Conservation (phyloP, 2,888 invertebrate species). For the Auanema freiburgensis region DNA sequence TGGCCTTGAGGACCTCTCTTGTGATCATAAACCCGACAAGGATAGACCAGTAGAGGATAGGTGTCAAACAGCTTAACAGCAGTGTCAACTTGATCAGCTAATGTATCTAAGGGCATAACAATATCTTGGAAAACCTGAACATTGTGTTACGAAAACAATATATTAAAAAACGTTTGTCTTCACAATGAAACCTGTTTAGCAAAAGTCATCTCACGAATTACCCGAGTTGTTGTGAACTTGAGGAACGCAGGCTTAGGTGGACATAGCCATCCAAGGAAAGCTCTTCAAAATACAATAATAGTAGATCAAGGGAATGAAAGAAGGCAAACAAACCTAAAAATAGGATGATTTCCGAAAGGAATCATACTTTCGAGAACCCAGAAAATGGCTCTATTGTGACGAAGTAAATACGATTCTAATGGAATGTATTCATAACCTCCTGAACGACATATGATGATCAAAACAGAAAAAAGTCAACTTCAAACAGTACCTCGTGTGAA, state of each 20-base stretch:
- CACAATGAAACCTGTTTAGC: conserved; percentile 70
- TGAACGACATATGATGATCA: conserved; percentile 1
- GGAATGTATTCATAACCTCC: conserved; percentile 70
- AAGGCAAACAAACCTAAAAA: conserved; percentile 67
- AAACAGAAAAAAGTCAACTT: background rate
- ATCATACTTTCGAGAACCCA: conserved; percentile 78
- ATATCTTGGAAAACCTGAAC: conserved; percentile 74
- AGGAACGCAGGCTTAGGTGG: conserved; percentile 77
- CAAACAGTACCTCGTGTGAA: conserved; percentile 53
- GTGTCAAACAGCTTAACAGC: conserved; percentile 71
- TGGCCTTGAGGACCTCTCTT: conserved; percentile 67
- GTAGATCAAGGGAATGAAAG: background rate
- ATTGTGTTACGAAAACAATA: conserved; percentile 3
- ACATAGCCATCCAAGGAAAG: conserved; percentile 73
- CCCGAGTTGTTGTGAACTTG: conserved; percentile 76
- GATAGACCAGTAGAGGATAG: conserved; percentile 75
- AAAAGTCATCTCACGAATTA: conserved; percentile 74
- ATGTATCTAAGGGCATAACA: conserved; percentile 73
- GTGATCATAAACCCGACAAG: conserved; percentile 74
- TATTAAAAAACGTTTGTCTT: background rate
- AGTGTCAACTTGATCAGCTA: conserved; percentile 71
- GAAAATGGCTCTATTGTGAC: conserved; percentile 74
- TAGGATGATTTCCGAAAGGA: conserved; percentile 74
- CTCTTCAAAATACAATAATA: conserved; percentile 18
- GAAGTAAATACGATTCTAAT: conserved; percentile 70